A percentile compares a stretch with the other conserved stretches of the same genome.
These are phyloP conservation scores for Apeira syringaria DNA, from an alignment of 2,888 invertebrate species.

Conservation along the genomic window DNA sequence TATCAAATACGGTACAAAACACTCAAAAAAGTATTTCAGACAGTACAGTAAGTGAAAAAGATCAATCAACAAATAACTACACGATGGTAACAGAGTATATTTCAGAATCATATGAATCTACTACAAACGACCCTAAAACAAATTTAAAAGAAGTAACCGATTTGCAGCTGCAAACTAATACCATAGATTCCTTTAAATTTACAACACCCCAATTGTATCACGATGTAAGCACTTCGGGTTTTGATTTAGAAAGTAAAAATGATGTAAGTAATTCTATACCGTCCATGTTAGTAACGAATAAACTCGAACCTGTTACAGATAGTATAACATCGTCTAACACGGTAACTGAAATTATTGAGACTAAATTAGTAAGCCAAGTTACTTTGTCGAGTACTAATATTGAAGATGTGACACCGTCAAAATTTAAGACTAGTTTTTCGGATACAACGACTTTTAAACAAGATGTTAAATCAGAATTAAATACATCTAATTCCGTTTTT, in stretches of 20 bases:
- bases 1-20: too few species aligned
- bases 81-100: neutral
- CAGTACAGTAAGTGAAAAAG: neutral
- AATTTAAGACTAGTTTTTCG: neutral
- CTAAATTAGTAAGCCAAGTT: neutral
- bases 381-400: neutral
- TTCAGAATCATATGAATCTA: neutral
- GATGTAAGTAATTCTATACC: neutral
- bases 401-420: neutral
- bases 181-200: neutral
- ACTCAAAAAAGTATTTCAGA: neutral
- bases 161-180: neutral
- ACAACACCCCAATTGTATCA: neutral
- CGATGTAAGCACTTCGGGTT: too few species aligned
- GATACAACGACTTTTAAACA: neutral
- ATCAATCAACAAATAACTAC: neutral
- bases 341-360: neutral
- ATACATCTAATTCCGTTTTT: neutral
- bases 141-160: neutral
- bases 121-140: neutral
- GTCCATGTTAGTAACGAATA: neutral
- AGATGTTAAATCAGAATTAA: neutral
- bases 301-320: neutral
- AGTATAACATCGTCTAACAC: neutral
- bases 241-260: neutral